Evolutionary conservation across 2,113 vertebrate genomes (phyloP), one percentile per base, ranked within the genome.

Genomic region (Sigmodon hispidus): DNA sequence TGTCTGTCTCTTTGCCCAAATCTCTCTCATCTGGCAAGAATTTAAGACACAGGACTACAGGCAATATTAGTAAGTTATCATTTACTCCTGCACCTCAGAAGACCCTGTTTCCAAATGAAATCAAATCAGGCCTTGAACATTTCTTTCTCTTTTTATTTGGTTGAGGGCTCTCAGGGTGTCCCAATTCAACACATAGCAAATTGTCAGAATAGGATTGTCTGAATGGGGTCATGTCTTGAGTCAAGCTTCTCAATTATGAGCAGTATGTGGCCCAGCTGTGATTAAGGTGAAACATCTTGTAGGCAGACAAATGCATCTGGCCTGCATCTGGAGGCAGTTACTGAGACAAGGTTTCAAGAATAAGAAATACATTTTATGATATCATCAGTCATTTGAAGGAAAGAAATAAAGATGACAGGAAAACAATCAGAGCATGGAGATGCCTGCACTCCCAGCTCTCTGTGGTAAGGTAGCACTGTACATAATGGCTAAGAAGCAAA

Each of bases 311-410:
- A 11, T 1, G 3, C 16, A 79, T 40, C 12, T 72, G 36, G 19
- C 36, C 84, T 45, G 36, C 7, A 88, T 70, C 77, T 73, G 17
- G 12, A 95, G 57, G 59, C 48, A 79, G 11, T 12, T 55, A 31
- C 63, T 92, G 86, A 69, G 75, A 57, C 40, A 55, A 87, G 67
- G 45, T 87, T 57, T 94, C 55, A 45, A 73, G 48, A 90, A 63
- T 59, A 40, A 87, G 52, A 87, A 72, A 80, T 48, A 87, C 17
- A 70, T 50, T 69, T 81, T 90, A 90, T 31, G n/a, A 88, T 55
- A 48, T 7, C 52, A 57, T 50, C 57, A 72, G 43, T 3, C 52
- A 88, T 80, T 36, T 52, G 59, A 70, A 88, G 67, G 80, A 93
- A 95, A 24, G 36, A 50, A 77, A 75, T 40, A n/a, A 79, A 92